phyloP scores from a whole-genome alignment of 2,888 invertebrate species.

The Sesia bembeciformis region DNA sequence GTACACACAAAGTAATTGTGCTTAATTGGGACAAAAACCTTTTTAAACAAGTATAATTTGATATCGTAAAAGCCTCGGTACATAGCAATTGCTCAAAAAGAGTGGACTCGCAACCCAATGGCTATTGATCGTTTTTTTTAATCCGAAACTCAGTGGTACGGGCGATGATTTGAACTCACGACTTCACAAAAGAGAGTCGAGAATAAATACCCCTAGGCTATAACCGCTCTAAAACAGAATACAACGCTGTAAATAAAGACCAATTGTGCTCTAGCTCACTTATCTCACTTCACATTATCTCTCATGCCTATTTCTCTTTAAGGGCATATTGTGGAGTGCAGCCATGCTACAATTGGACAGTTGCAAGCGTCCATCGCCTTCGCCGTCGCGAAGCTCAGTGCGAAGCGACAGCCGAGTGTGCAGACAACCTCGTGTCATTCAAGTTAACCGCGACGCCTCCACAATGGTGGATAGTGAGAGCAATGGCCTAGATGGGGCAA shows the following conservation, averaged over 20 bases:
- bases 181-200: too few species aligned
- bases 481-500: slow-evolving; percentile 16
- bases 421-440: slow-evolving; percentile 65
- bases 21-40: too few species aligned
- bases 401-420: slow-evolving; percentile 58
- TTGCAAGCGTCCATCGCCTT: slow-evolving; percentile 63
- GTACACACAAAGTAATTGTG: too few species aligned
- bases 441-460: slow-evolving; percentile 65
- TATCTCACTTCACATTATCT: neutral
- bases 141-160: too few species aligned
- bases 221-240: neutral
- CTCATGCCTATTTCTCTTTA: neutral
- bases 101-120: too few species aligned
- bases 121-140: too few species aligned
- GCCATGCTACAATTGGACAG: slow-evolving; percentile 63
- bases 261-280: neutral
- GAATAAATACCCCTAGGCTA: too few species aligned
- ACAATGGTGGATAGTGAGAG: slow-evolving; percentile 58
- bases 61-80: too few species aligned
- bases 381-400: slow-evolving; percentile 61
- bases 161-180: too few species aligned
- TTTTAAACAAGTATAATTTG: too few species aligned
- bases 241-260: too few species aligned
- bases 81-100: too few species aligned
- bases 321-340: neutral